These are phyloP conservation scores for Drosophila kurseongensis DNA, from an alignment of 1,140 invertebrate genomes.

Conservation along the genomic window DNA sequence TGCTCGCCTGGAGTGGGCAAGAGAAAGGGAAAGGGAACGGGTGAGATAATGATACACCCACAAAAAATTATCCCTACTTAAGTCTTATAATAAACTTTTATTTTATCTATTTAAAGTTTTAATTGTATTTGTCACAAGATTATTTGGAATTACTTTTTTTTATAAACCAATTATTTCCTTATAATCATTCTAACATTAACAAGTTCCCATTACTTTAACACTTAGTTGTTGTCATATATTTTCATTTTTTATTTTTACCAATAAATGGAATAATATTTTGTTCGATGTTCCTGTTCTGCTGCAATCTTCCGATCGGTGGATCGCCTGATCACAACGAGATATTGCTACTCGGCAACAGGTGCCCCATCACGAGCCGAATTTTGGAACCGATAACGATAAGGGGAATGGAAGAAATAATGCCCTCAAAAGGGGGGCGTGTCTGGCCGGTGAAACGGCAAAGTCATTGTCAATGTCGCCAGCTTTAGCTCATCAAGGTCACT, in stretches of 20 bases:
- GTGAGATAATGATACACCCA: not conserved
- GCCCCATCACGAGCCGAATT: slow-evolving; percentile 6
- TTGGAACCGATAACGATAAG: slow-evolving; percentile 23
- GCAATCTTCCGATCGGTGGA: slow-evolving; percentile 22
- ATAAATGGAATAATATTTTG: not conserved
- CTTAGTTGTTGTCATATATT: not conserved
- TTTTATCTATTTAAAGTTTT: too few relatives aligned
- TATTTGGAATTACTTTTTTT: too few relatives aligned
- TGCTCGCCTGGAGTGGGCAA: slow-evolving; percentile 87
- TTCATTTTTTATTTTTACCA: not conserved
- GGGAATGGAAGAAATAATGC: slow-evolving; percentile 16
- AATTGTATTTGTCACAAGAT: too few relatives aligned
- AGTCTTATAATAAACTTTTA: not conserved
- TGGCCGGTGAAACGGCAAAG: slow-evolving; percentile 15
- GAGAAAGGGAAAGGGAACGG: not conserved
- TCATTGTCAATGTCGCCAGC: slow-evolving; percentile 38
- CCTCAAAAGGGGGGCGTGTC: slow-evolving; percentile 40
- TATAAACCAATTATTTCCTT: too few relatives aligned
- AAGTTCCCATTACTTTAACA: too few relatives aligned
- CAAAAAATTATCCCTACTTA: not conserved
- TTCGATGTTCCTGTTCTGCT: not conserved
- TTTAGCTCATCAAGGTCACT: slow-evolving; percentile 13
- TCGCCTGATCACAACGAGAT: slow-evolving; percentile 32
- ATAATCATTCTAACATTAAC: too few relatives aligned
- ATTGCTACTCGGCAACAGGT: slow-evolving; percentile 16